These are phyloP conservation scores for Hemaris fuciformis DNA, from an alignment of 2,888 invertebrate genomes.

Conservation along the genomic window DNA sequence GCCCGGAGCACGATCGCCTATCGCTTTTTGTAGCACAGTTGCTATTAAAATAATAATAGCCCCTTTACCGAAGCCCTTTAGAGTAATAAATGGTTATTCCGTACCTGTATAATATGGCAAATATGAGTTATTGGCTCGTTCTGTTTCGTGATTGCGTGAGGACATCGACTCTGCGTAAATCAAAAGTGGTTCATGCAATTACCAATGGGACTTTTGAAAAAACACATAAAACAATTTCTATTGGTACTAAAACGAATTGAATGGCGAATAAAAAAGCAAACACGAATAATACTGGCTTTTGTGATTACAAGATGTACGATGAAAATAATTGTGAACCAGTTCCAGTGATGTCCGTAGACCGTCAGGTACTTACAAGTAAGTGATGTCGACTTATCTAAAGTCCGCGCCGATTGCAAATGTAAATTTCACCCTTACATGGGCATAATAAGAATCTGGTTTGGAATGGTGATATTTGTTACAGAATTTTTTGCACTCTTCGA, in stretches of 20 bases:
- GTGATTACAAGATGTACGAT: background rate
- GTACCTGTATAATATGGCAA: background rate
- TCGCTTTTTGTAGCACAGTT: constrained; percentile 41
- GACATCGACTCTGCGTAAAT: background rate
- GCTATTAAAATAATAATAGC: constrained; percentile 57
- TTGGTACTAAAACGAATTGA: background rate
- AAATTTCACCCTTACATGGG: constrained; percentile 4
- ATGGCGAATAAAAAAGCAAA: background rate
- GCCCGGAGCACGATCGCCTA: constrained; percentile 47
- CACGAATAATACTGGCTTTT: background rate
- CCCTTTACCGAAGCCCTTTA: constrained; percentile 36
- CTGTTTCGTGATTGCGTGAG: background rate
- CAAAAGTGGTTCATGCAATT: background rate
- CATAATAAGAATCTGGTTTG: background rate
- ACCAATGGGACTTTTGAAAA: background rate
- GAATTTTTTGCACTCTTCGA: background rate
- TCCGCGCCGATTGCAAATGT: background rate
- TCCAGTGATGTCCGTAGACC: background rate
- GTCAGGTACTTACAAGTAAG: background rate
- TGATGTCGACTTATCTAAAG: background rate
- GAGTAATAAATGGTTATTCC: constrained; percentile 20
- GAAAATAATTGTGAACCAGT: background rate
- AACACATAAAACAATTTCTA: background rate
- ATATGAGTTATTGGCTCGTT: constrained; percentile 1
- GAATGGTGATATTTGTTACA: background rate